These are phyloP conservation scores for Alaudala cheleensis DNA, from an alignment of 2,113 vertebrate genomes.

Conservation along the genomic window DNA sequence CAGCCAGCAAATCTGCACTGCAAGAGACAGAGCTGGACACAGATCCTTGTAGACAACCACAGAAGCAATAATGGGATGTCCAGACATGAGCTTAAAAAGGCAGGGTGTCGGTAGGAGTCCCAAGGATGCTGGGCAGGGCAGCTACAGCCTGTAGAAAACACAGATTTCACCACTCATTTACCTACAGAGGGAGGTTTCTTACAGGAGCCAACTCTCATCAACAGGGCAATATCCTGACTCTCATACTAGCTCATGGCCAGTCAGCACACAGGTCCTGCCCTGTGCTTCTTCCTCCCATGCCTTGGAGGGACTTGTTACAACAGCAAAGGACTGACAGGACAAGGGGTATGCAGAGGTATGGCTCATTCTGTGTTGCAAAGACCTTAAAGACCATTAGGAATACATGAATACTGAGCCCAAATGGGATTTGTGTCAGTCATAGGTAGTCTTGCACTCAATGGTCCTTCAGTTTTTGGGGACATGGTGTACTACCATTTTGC, in stretches of 20 bases:
- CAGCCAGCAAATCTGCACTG: neutral
- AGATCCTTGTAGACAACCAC: fast-evolving
- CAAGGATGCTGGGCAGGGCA: neutral
- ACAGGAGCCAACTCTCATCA: neutral
- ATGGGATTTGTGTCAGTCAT: neutral
- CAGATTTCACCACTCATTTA: neutral
- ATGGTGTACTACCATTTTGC: neutral
- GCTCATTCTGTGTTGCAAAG: neutral
- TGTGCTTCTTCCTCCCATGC: neutral
- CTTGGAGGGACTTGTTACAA: neutral
- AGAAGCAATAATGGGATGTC: neutral
- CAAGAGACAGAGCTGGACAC: neutral
- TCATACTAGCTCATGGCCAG: neutral
- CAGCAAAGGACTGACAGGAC: neutral
- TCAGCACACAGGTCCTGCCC: neutral
- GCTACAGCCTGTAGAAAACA: neutral
- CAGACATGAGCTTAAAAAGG: neutral
- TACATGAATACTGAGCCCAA: neutral
- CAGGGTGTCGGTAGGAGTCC: neutral
- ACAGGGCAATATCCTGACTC: neutral
- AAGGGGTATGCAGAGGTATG: neutral
- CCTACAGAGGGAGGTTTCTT: neutral
- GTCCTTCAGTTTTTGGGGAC: neutral
- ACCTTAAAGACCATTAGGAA: neutral
- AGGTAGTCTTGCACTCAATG: neutral